Conservation (phyloP, 2,113 vertebrate genomes). For the Eptesicus fuscus region DNA sequence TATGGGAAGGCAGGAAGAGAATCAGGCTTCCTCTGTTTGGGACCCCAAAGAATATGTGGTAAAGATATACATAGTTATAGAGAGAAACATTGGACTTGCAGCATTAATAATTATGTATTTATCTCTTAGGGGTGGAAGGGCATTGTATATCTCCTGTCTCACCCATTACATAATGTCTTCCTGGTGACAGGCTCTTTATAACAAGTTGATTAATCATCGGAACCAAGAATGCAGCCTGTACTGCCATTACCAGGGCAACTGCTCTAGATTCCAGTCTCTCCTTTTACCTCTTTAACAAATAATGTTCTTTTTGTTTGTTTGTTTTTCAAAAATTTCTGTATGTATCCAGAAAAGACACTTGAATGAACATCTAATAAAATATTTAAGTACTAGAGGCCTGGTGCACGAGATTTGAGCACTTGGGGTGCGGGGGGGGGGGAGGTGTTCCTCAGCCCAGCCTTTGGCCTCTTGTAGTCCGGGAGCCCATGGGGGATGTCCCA, state of each 20-base stretch:
- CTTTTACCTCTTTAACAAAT: not conserved
- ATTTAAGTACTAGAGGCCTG: not conserved
- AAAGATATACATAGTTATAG: not conserved
- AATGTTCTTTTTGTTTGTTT: not conserved
- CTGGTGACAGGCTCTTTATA: not conserved
- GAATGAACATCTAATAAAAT: not conserved
- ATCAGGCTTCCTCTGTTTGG: not conserved
- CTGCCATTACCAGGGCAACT: not conserved
- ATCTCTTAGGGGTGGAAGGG: not conserved
- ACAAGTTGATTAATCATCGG: not conserved
- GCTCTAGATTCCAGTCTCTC: not conserved
- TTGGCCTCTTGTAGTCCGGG: no score
- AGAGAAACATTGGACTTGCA: not conserved
- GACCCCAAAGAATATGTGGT: not conserved
- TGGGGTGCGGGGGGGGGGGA: no score
- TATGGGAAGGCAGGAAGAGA: not conserved
- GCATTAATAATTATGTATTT: not conserved
- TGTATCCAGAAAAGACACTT: not conserved
- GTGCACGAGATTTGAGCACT: no score
- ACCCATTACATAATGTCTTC: not conserved
- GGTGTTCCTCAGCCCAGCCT: no score
- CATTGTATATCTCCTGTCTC: not conserved
- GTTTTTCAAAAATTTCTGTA: not conserved
- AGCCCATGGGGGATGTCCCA: no score
- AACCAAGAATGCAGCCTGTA: not conserved